These are phyloP conservation scores for Galeopterus variegatus DNA, from an alignment of 2,113 vertebrate genomes.

Conservation along the genomic window DNA sequence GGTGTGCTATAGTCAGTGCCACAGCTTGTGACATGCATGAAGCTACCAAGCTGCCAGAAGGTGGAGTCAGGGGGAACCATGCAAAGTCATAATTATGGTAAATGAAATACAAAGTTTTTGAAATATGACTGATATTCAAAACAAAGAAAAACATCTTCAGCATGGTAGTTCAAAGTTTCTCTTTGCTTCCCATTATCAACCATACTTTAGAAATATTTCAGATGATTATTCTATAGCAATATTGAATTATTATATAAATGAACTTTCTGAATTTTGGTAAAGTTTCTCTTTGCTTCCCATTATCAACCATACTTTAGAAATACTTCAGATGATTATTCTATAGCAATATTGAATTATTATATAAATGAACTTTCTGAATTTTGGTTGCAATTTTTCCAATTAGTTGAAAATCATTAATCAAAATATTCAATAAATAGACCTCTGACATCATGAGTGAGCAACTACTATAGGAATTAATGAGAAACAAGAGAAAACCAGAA, in stretches of 20 bases:
- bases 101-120: background rate
- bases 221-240: background rate
- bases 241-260: constrained; percentile 22
- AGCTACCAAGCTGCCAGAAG: background rate
- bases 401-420: background rate
- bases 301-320: background rate
- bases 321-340: background rate
- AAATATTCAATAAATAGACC: constrained; percentile 16
- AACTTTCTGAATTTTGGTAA: background rate
- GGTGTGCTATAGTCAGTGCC: background rate
- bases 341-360: background rate
- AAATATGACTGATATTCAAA: constrained; percentile 21
- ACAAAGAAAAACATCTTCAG: background rate
- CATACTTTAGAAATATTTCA: background rate
- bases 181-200: constrained; percentile 18
- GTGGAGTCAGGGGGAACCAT: background rate
- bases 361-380: constrained; percentile 3
- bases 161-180: background rate
- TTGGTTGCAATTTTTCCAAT: background rate
- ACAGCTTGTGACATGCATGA: background rate
- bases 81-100: background rate
- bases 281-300: constrained; percentile 16
- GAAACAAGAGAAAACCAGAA: background rate
- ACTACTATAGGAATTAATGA: background rate
- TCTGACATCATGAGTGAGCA: background rate